Evolutionary conservation across 2,113 vertebrate genomes (phyloP).

Genomic region (Datnioides undecimradiatus): DNA sequence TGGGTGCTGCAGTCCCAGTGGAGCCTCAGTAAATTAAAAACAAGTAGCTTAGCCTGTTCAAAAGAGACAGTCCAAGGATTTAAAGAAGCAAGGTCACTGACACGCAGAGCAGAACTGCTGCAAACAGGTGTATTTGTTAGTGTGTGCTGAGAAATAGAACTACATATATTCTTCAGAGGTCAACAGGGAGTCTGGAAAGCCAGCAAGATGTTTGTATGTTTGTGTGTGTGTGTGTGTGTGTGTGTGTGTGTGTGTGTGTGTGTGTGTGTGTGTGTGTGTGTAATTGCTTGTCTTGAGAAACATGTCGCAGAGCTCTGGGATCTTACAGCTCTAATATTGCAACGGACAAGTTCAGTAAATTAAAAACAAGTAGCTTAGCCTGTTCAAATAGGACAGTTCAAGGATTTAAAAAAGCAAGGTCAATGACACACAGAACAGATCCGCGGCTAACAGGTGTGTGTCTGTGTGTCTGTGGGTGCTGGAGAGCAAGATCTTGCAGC

Average conservation of each 20-base stretch:
- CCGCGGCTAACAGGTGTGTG: conserved; percentile 13
- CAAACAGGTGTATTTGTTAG: conserved; percentile 21
- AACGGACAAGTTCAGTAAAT: conserved; percentile 33
- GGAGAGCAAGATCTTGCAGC: conserved; percentile 26
- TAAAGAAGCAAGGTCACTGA: conserved; percentile 22
- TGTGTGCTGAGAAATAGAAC: conserved; percentile 14
- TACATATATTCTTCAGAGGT: conserved; percentile 22
- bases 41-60: conserved; percentile 18
- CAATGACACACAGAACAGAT: conserved; percentile 10
- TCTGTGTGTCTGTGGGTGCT: conserved; percentile 4
- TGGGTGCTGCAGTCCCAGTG: conserved; percentile 25
- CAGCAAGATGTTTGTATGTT: background rate
- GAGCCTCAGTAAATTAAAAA: conserved; percentile 35
- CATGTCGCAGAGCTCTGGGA: conserved; percentile 16
- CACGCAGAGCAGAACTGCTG: background rate
- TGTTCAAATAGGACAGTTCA: conserved; percentile 20
- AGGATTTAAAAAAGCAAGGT: conserved; percentile 32
- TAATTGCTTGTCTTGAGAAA: conserved; percentile 44
- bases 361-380: conserved; percentile 38
- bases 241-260: conserved; percentile 9
- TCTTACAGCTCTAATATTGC: conserved; percentile 37
- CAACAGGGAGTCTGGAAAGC: conserved; percentile 12
- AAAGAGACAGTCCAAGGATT: conserved; percentile 35
- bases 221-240: conserved; percentile 4
- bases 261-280: conserved; percentile 20